Conservation (phyloP, 2,888 invertebrate species). For the Antheraea yamamai region DNA sequence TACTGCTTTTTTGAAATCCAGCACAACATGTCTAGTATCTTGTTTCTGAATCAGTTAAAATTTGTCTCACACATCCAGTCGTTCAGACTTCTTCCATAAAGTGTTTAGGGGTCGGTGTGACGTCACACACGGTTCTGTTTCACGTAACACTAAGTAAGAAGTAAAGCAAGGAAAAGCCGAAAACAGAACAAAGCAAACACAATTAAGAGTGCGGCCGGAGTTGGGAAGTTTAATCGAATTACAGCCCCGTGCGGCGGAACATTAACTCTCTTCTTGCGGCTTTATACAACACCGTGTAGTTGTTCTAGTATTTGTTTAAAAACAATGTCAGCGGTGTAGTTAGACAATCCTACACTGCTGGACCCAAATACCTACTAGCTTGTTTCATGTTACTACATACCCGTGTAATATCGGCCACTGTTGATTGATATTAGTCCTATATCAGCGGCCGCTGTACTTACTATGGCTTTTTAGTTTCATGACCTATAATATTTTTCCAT, state of each 20-base stretch:
- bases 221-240: constrained; percentile 66
- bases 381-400: too few species aligned
- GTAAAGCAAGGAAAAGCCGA: constrained; percentile 7
- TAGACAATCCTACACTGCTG: background rate
- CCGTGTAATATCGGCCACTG: too few species aligned
- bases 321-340: background rate
- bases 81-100: background rate
- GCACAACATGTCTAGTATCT: background rate
- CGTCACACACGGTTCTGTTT: background rate
- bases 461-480: too few species aligned
- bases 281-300: constrained; percentile 20
- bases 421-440: too few species aligned
- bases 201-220: constrained; percentile 53
- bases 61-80: background rate
- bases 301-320: constrained; percentile 1
- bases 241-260: constrained; percentile 47
- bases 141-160: constrained; percentile 5
- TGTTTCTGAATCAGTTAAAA: background rate
- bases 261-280: constrained; percentile 51
- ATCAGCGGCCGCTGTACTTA: too few species aligned
- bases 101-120: background rate
- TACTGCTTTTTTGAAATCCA: too few species aligned
- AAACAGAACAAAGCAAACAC: constrained; percentile 36
- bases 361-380: background rate
- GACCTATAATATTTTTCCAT: too few species aligned